Percentiles rank a stretch among this genome's conserved stretches.
Conservation (phyloP, 2,888 invertebrate genomes). For the Arctia plantaginis region DNA sequence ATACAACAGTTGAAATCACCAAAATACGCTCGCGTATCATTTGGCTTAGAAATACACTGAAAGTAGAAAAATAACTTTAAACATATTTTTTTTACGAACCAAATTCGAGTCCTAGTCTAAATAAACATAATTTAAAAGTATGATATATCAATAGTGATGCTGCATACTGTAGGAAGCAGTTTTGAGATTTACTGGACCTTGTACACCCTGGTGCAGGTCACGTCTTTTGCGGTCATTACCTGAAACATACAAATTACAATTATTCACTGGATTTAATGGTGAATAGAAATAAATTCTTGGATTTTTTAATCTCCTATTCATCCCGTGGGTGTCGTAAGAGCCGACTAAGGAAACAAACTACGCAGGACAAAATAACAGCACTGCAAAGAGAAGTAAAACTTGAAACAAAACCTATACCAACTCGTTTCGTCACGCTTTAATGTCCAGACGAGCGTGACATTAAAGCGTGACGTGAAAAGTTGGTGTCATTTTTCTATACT, state of each 20-base stretch:
- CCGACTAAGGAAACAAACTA: too few species aligned
- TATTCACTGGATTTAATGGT: background rate
- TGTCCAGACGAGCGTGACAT: too few species aligned
- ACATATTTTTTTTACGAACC: conserved; percentile 47
- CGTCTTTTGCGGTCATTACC: conserved; percentile 90
- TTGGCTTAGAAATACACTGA: conserved; percentile 63
- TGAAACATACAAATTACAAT: conserved; percentile 66
- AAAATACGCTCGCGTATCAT: conserved; percentile 57
- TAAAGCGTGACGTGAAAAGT: too few species aligned
- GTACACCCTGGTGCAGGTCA: conserved; percentile 91
- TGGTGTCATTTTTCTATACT: too few species aligned
- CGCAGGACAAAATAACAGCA: too few species aligned
- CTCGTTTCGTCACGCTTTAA: too few species aligned
- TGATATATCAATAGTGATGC: conserved; percentile 69
- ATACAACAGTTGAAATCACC: conserved; percentile 71
- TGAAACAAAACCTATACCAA: too few species aligned
- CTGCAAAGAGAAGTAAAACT: too few species aligned
- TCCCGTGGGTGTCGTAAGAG: too few species aligned
- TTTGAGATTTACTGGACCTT: conserved; percentile 86
- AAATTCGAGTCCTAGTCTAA: conserved; percentile 62
- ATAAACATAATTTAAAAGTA: conserved; percentile 71
- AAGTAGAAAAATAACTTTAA: conserved; percentile 72
- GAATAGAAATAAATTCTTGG: background rate
- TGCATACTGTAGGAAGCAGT: conserved; percentile 68
- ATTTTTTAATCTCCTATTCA: too few species aligned